Base-by-base conservation (phyloP, 1,140 invertebrate species). In the Dinoponera quadriceps region DNA sequence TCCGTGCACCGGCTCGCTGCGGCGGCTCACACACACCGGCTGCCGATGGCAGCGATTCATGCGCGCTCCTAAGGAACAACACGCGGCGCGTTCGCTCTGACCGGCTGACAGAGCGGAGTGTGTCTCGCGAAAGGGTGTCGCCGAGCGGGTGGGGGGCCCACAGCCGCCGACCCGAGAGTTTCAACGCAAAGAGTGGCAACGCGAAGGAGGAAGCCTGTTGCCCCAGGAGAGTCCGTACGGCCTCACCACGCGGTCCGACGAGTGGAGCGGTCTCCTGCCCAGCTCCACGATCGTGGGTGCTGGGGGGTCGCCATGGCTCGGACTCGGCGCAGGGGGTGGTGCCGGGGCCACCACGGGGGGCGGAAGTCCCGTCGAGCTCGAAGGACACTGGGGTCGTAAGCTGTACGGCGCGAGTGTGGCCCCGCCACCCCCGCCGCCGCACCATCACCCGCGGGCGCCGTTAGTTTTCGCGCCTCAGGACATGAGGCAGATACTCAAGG, bases 241-340 rank as follows among this genome's bases (percentile, higher is more conserved):
- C 94, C 90, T 94, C 91, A 94, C 93, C 85, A 94, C 94, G 93
- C 91, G 93, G 89, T 94, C 94, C 92, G 94, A 94, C 93, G 93
- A 94, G 93, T 94, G 93, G 93, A 93, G 91, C 90, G 93, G 93
- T 92, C 92, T 94, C 90, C 91, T 93, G 92, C 93, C 93, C 93
- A 94, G 93, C 93, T 93, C 93, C 93, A 93, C 94, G 22, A 94
- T 94, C 90, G 93, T 94, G 93, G 94, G 94, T 88, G 93, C 94
- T 94, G 94, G 94, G 90, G 94, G 94, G 85, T 93, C 93, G 85
- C 92, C 93, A 94, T 94, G 93, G 93, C 88, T 94, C 89, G 94
- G 94, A 68, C 90, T 94, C 55, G 92, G 92, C 74, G 93, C 92
- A 62, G 93, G 91, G 74, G 93, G 90, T 77, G 90, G 90, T 71